Evolutionary conservation across 2,888 invertebrate genomes (phyloP).

Genomic region (Sinohyriopsis cumingii): DNA sequence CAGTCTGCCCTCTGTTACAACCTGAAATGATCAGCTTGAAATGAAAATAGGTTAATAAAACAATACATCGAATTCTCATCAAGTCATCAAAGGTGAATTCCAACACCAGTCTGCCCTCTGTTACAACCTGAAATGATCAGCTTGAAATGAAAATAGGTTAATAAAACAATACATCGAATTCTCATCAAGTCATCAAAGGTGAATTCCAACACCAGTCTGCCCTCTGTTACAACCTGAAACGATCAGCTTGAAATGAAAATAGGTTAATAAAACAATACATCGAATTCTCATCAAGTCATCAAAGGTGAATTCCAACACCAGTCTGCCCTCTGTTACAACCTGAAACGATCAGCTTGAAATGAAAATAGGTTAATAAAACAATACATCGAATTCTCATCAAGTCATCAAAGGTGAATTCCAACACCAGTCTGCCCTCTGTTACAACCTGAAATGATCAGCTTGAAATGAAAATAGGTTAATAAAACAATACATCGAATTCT

Average conservation of each 20-base stretch:
- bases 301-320: constrained; percentile 98
- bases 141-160: neutral
- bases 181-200: constrained; percentile 99
- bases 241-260: constrained; percentile 36
- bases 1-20: constrained; percentile 97
- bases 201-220: constrained; percentile 96
- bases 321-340: constrained; percentile 98
- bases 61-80: constrained; percentile 91
- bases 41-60: neutral
- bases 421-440: constrained; percentile 96
- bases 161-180: constrained; percentile 81
- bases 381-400: constrained; percentile 95
- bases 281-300: constrained; percentile 99
- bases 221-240: constrained; percentile 96
- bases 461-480: neutral
- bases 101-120: constrained; percentile 96
- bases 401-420: constrained; percentile 99
- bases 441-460: constrained; percentile 83
- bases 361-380: neutral
- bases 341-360: constrained; percentile 72
- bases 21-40: constrained; percentile 77
- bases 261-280: constrained; percentile 67
- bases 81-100: constrained; percentile 99
- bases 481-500: constrained; percentile 84
- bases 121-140: constrained; percentile 86